A percentile compares a stretch with the other conserved stretches of the same genome.
Conservation (phyloP, 2,888 invertebrate genomes). For the Dione juno region DNA sequence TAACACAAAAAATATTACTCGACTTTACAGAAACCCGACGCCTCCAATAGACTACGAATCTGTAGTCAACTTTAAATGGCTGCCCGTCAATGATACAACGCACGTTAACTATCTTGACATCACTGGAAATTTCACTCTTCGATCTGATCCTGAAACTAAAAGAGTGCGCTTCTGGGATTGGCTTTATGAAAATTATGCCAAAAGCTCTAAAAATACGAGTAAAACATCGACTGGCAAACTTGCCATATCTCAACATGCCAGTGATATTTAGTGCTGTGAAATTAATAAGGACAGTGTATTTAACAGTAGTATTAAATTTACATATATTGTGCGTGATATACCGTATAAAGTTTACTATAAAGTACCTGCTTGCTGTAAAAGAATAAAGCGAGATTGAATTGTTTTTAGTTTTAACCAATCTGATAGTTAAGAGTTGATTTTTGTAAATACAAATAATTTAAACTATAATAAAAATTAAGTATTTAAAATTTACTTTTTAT, state of each 20-base stretch:
- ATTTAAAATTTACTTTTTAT: slow-evolving; percentile 27
- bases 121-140: slow-evolving; percentile 77
- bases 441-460: slow-evolving; percentile 33
- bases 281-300: slow-evolving; percentile 34
- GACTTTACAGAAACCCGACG: slow-evolving; percentile 77
- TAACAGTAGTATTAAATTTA: slow-evolving; percentile 33
- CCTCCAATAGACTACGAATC: slow-evolving; percentile 78
- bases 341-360: slow-evolving; percentile 15
- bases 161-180: slow-evolving; percentile 84
- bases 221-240: background rate
- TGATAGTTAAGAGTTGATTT: background rate
- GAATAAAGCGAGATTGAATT: slow-evolving; percentile 5
- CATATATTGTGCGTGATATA: slow-evolving; percentile 38
- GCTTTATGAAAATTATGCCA: slow-evolving; percentile 69
- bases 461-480: slow-evolving; percentile 27
- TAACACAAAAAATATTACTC: background rate
- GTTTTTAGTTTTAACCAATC: background rate
- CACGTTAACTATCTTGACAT: slow-evolving; percentile 81
- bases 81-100: slow-evolving; percentile 71
- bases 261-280: slow-evolving; percentile 24
- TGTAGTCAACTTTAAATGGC: slow-evolving; percentile 79
- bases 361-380: slow-evolving; percentile 13
- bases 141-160: slow-evolving; percentile 78
- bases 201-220: slow-evolving; percentile 31
- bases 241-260: slow-evolving; percentile 6